Conservation (phyloP, 1,140 invertebrate species). For the Drosophila pseudoananassae region DNA sequence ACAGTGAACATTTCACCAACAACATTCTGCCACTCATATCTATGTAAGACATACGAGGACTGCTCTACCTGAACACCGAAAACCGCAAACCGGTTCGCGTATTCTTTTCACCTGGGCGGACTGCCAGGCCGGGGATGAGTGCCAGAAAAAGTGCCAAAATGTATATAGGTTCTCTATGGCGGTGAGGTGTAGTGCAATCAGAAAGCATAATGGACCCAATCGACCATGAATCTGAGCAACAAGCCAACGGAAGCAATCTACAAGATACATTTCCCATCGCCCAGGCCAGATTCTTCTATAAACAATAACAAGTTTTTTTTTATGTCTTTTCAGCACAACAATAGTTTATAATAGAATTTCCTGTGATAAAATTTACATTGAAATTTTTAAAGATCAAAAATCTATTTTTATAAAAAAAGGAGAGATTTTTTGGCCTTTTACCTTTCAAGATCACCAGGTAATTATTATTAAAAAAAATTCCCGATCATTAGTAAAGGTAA, state of each 20-base stretch:
- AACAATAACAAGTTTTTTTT: constrained; percentile 50
- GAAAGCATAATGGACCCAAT: constrained; percentile 69
- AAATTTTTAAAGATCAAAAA: not conserved
- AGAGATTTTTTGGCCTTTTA: not conserved
- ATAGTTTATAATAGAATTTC: constrained; percentile 35
- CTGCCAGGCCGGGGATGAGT: constrained; percentile 26
- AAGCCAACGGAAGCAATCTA: constrained; percentile 52
- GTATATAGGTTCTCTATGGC: constrained; percentile 42
- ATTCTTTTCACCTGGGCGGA: constrained; percentile 32
- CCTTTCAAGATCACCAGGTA: not conserved
- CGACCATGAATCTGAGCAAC: constrained; percentile 59
- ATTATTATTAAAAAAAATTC: constrained; percentile 1
- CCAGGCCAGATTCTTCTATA: constrained; percentile 11
- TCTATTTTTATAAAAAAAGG: not conserved
- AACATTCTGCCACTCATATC: constrained; percentile 24
- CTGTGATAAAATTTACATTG: constrained; percentile 36
- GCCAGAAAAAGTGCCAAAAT: constrained; percentile 66
- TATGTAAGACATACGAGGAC: constrained; percentile 25
- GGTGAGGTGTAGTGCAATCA: constrained; percentile 44
- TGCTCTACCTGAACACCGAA: constrained; percentile 16
- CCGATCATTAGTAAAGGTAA: not conserved
- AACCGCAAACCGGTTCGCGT: constrained; percentile 54
- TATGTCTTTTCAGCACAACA: constrained; percentile 40
- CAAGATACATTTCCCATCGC: constrained; percentile 55
- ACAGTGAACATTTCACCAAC: constrained; percentile 23